Conservation (phyloP, 2,888 invertebrate genomes). For the Keiferia lycopersicella region DNA sequence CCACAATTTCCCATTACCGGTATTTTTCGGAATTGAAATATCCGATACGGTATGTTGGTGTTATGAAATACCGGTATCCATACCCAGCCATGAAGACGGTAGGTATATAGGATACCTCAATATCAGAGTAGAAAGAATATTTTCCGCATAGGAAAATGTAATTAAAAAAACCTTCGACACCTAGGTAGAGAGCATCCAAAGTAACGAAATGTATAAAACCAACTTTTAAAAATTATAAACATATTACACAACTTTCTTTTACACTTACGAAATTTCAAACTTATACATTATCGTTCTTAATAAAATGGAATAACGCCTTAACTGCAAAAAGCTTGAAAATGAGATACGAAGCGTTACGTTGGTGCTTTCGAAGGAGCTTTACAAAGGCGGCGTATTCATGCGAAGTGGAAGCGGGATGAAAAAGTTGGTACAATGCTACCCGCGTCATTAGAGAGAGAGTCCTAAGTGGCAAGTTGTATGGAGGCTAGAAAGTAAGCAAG, state of each 20-base stretch:
- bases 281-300: conserved; percentile 40
- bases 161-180: not conserved
- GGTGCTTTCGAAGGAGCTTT: conserved; percentile 30
- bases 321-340: not conserved
- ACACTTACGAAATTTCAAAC: not conserved
- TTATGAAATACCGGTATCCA: no score
- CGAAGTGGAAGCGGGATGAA: conserved; percentile 47
- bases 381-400: conserved; percentile 54
- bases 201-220: conserved; percentile 41
- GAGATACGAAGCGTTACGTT: conserved; percentile 15
- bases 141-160: no score
- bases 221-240: conserved; percentile 8
- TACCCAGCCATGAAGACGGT: no score
- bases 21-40: no score
- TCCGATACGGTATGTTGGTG: no score
- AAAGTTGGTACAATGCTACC: conserved; percentile 63
- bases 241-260: not conserved
- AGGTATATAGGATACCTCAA: no score
- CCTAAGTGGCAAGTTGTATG: conserved; percentile 59
- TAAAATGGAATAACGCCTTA: not conserved
- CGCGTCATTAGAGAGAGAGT: conserved; percentile 56
- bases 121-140: no score
- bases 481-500: conserved; percentile 10
- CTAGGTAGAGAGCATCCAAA: conserved; percentile 33
- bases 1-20: no score